phyloP scores from a whole-genome alignment of 1,140 invertebrate genomes.

The Brachystomella parvula region DNA sequence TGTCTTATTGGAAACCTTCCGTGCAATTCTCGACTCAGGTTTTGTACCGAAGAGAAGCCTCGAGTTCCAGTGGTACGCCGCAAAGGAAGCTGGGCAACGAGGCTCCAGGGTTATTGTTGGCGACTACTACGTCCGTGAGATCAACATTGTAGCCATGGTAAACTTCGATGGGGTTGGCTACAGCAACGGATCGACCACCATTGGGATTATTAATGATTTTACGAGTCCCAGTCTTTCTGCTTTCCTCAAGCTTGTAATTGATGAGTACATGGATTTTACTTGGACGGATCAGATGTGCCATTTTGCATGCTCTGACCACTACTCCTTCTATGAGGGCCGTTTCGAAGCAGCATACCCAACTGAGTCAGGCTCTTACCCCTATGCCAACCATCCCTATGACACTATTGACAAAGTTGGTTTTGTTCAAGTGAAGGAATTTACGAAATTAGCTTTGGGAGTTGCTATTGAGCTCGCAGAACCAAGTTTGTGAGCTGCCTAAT shows the following conservation, averaged over 20 bases:
- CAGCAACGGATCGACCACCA: not conserved
- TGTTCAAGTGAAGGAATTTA: too few relatives aligned
- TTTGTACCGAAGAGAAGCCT: slow-evolving; percentile 19
- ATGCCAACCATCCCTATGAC: not conserved
- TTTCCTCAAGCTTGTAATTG: slow-evolving; percentile 15
- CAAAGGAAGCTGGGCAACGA: slow-evolving; percentile 21
- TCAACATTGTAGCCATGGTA: slow-evolving; percentile 13
- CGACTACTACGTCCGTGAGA: not conserved
- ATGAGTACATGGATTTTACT: slow-evolving; percentile 12
- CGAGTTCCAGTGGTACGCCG: slow-evolving; percentile 31
- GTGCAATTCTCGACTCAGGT: slow-evolving; percentile 7
- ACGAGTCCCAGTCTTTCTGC: not conserved
- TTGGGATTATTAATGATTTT: slow-evolving; percentile 16
- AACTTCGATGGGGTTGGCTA: slow-evolving; percentile 19
- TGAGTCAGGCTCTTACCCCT: not conserved
- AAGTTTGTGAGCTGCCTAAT: too few relatives aligned
- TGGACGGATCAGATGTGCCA: not conserved
- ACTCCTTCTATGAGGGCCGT: not conserved
- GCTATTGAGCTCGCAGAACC: slow-evolving; percentile 9
- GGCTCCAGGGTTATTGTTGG: slow-evolving; percentile 19
- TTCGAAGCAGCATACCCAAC: not conserved
- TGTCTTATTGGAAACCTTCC: slow-evolving; percentile 8
- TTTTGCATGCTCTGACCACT: slow-evolving; percentile 8
- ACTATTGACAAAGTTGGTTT: slow-evolving; percentile 19
- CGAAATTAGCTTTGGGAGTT: slow-evolving; percentile 10